A percentile compares a stretch with the other conserved stretches of the same genome.
Evolutionary conservation across 1,140 invertebrate species (phyloP).

Genomic region (Sogatella furcifera): DNA sequence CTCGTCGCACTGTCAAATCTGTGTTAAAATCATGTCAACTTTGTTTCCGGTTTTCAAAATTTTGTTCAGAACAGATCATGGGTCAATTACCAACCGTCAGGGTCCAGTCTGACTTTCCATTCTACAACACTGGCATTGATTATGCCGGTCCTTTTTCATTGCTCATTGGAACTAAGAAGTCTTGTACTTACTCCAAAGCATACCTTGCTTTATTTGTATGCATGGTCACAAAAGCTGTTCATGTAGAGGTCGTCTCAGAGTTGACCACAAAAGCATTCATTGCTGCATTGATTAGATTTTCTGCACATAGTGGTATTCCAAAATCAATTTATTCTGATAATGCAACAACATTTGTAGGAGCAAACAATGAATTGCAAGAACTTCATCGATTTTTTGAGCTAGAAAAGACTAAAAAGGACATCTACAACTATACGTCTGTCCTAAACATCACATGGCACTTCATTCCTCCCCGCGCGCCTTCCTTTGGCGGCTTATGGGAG

Average conservation of each 20-base stretch:
- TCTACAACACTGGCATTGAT: constrained; percentile 20
- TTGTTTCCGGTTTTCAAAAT: too few relatives aligned
- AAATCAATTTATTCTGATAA: constrained; percentile 24
- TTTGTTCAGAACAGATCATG: too few relatives aligned
- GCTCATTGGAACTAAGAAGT: constrained; percentile 7
- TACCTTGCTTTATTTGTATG: constrained; percentile 27
- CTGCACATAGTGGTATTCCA: constrained; percentile 15
- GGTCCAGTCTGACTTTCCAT: constrained; percentile 3
- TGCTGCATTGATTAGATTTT: constrained; percentile 22
- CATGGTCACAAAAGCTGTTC: constrained; percentile 22
- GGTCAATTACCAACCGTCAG: too few relatives aligned
- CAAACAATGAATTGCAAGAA: neutral
- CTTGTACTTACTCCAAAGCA: constrained; percentile 22
- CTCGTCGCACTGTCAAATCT: too few relatives aligned
- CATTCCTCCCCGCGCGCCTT: too few relatives aligned
- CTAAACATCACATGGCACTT: too few relatives aligned
- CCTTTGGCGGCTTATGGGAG: too few relatives aligned
- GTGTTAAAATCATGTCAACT: too few relatives aligned
- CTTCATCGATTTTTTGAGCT: too few relatives aligned
- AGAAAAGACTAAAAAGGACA: too few relatives aligned
- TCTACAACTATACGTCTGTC: too few relatives aligned
- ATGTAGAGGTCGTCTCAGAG: constrained; percentile 24
- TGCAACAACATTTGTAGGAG: constrained; percentile 25
- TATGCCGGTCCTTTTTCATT: constrained; percentile 22
- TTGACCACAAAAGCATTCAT: constrained; percentile 23